Evolutionary conservation across 2,113 vertebrate species (phyloP), one percentile per base, ranked within the genome.

Genomic region (Lichenostomus cassidix): DNA sequence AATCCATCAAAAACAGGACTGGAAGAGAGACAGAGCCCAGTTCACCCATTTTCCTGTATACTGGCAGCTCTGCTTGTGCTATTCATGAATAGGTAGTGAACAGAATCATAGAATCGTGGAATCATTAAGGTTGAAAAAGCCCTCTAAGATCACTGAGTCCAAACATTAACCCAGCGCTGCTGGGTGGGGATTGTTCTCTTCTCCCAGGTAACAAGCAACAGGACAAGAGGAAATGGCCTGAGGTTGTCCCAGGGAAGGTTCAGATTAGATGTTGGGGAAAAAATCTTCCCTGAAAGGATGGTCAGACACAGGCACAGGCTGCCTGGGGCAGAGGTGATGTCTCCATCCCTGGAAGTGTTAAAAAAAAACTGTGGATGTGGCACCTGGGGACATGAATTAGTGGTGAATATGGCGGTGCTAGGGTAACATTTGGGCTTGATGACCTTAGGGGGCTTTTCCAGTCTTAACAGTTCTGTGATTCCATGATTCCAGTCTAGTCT

Each of bases 171-270:
- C 21, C 70, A 76, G 41, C 41, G 69, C 17, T 62, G 55, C 47
- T 63, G 87, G 4, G 16, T 62, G 41, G 11, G 25, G 12, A 39
- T 83, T 9, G 12, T 47, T 47, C 35, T 69, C 79, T 49, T 35
- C 49, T 69, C 47, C 24, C 29, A 62, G 6, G 11, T 35, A n/a
- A 18, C 10, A 55, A 62, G 41, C 21, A 31, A 17, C 14, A 62
- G 25, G n/a, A 76, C 25, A 31, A 46, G 22, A n/a, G 16, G 39
- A 47, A 83, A 55, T 8, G 7, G 21, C 53, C n/a, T 62, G 39
- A 62, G 25, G n/a, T 47, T 53, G 46, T 1, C 0, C 17, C 2
- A 2, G 17, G 11, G 10, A 5, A 46, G 39, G 53, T 41, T 68
- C 25, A 62, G 17, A 9, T 55, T 62, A n/a, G 39, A 55, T 47